phyloP scores from a whole-genome alignment of 1,140 invertebrate species.

The Chironomus tepperi region DNA sequence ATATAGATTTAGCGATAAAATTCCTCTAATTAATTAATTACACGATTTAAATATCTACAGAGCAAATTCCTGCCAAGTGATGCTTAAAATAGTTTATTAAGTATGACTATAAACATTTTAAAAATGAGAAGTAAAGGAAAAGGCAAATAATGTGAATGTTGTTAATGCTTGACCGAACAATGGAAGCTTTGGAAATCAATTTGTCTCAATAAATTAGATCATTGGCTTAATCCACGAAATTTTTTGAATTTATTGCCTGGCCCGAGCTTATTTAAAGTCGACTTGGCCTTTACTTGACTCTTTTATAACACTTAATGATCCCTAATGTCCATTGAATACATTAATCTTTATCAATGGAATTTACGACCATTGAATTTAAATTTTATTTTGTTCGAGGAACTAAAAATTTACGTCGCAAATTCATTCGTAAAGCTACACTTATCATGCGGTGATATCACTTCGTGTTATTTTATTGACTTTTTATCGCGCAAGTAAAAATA shows the following conservation, averaged over 20 bases:
- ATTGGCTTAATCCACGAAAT: neutral
- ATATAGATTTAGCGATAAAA: slow-evolving; percentile 14
- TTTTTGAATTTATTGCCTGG: too few relatives aligned
- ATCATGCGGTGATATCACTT: too few relatives aligned
- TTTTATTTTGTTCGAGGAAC: too few relatives aligned
- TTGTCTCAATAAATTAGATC: slow-evolving; percentile 19
- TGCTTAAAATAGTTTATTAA: too few relatives aligned
- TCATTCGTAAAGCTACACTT: too few relatives aligned
- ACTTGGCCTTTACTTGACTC: too few relatives aligned
- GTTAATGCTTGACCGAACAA: neutral
- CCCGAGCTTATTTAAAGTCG: too few relatives aligned
- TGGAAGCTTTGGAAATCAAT: slow-evolving; percentile 18
- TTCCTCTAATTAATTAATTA: slow-evolving; percentile 1
- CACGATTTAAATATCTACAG: neutral
- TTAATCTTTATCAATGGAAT: neutral
- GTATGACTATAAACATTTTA: neutral
- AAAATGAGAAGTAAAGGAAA: neutral
- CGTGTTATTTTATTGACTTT: too few relatives aligned
- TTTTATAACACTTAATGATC: too few relatives aligned
- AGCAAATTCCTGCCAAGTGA: neutral
- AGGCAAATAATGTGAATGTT: neutral
- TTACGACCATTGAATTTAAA: too few relatives aligned
- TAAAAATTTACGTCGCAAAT: too few relatives aligned
- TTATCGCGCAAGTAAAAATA: too few relatives aligned
- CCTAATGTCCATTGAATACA: neutral